These are phyloP conservation scores for Cottoperca gobio DNA, from an alignment of 2,797 vertebrate species.

Conservation along the genomic window DNA sequence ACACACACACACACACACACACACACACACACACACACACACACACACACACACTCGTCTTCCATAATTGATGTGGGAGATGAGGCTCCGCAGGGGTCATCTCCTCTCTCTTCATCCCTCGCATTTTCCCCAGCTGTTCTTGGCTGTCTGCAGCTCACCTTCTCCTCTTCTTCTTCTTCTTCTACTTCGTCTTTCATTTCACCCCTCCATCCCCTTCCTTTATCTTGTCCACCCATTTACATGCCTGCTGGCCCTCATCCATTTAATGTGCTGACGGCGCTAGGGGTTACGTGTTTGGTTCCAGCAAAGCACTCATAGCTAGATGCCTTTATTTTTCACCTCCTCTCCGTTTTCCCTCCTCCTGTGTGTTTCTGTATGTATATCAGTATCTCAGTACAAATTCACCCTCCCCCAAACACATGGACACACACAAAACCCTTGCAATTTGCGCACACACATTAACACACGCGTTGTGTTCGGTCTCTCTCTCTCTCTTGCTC, in stretches of 20 bases:
- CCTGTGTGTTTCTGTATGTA: conserved; percentile 43
- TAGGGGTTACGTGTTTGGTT: conserved; percentile 59
- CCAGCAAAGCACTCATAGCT: conserved; percentile 54
- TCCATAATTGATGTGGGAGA: conserved; percentile 81
- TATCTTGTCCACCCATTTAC: conserved; percentile 74
- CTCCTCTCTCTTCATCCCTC: conserved; percentile 62
- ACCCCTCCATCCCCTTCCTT: conserved; percentile 62
- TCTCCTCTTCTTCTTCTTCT: conserved; percentile 45
- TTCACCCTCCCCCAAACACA: conserved; percentile 33
- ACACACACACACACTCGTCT: conserved; percentile 44
- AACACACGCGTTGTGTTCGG: too few relatives aligned
- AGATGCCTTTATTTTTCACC: conserved; percentile 41
- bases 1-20: background rate
- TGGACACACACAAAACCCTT: conserved; percentile 31
- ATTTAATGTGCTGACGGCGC: conserved; percentile 64
- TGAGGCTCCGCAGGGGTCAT: conserved; percentile 70
- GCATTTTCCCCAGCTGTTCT: conserved; percentile 69
- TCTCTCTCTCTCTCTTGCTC: conserved; percentile 6
- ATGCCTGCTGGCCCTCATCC: conserved; percentile 70
- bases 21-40: conserved; percentile 25
- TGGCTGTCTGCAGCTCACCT: conserved; percentile 64
- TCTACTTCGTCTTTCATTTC: conserved; percentile 52
- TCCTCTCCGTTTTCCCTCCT: conserved; percentile 49
- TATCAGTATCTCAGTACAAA: conserved; percentile 45
- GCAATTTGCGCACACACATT: conserved; percentile 25